phyloP scores from a whole-genome alignment of 2,113 vertebrate species.

The Proteles cristata region DNA sequence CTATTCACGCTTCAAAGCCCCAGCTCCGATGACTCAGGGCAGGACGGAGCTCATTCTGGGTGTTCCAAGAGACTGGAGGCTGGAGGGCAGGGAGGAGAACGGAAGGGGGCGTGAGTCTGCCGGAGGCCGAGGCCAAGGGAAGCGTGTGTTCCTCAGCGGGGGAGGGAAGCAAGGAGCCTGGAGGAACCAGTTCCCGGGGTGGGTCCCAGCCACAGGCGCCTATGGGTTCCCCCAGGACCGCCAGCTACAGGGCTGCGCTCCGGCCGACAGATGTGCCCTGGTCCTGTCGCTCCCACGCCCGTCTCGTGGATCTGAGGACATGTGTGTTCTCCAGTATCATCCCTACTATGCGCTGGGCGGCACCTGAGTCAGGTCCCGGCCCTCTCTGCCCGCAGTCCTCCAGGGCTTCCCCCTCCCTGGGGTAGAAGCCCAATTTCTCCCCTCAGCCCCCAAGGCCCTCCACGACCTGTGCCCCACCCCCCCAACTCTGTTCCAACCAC shows the following conservation, averaged over 20 bases:
- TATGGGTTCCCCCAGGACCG: background rate
- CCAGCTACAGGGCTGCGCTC: background rate
- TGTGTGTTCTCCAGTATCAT: too few species aligned
- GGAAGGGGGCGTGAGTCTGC: too few species aligned
- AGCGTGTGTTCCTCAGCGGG: too few species aligned
- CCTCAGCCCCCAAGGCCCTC: background rate
- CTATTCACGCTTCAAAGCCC: background rate
- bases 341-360: background rate
- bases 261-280: background rate
- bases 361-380: background rate
- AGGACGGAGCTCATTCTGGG: background rate
- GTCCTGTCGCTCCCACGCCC: too few species aligned
- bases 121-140: too few species aligned
- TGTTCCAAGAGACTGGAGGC: background rate
- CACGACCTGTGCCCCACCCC: background rate
- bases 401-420: background rate
- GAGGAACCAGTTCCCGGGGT: background rate
- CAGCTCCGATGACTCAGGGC: background rate
- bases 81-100: background rate
- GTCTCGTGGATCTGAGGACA: background rate
- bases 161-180: background rate
- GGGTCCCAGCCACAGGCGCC: background rate
- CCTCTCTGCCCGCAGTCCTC: background rate
- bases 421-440: background rate
- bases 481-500: background rate